Conservation (phyloP, 1,140 invertebrate genomes). For the Lysiphlebus fabarum region DNA sequence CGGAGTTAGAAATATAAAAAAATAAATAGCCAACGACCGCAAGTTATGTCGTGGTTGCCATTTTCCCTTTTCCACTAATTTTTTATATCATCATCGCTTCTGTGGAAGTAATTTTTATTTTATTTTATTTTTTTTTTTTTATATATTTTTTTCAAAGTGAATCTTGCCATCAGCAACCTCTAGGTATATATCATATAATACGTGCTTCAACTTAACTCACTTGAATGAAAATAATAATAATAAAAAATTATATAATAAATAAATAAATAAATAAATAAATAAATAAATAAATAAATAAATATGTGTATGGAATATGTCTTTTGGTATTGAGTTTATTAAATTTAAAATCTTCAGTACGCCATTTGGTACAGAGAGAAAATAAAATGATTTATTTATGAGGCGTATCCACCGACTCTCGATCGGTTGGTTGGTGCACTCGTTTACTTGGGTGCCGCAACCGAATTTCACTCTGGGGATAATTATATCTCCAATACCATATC, state of each 20-base stretch:
- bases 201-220: constrained; percentile 4
- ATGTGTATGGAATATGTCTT: constrained; percentile 5
- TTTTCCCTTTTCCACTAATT: constrained; percentile 6
- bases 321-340: constrained; percentile 13
- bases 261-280: background rate
- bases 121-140: background rate
- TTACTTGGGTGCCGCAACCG: too few relatives aligned
- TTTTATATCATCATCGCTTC: constrained; percentile 11
- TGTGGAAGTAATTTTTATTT: constrained; percentile 5
- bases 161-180: background rate
- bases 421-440: constrained; percentile 2
- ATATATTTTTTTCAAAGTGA: background rate
- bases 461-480: too few relatives aligned
- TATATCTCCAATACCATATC: too few relatives aligned
- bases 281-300: constrained; percentile 10
- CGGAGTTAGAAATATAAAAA: too few relatives aligned
- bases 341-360: constrained; percentile 14
- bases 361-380: constrained; percentile 21
- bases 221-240: constrained; percentile 14
- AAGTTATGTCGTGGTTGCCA: constrained; percentile 12
- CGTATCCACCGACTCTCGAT: constrained; percentile 15
- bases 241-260: constrained; percentile 3
- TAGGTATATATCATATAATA: background rate
- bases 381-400: constrained; percentile 22
- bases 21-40: background rate